These are phyloP conservation scores for Sinosuthora webbiana DNA, from an alignment of 2,113 vertebrate species.

Conservation along the genomic window DNA sequence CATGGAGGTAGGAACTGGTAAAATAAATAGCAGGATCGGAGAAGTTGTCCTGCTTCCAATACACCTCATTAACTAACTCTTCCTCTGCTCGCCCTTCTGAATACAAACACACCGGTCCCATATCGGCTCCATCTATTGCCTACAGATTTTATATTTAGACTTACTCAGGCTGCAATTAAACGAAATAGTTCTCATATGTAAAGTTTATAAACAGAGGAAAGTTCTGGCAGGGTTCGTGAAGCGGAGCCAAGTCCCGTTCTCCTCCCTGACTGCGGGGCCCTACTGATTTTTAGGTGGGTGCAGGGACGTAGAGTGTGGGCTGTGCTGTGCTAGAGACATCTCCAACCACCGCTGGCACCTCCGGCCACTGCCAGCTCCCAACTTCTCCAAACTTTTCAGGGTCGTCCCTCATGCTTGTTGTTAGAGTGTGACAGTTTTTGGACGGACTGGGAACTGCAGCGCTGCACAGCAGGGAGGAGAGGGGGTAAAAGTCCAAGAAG, in stretches of 20 bases:
- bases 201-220: constrained; percentile 54
- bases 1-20: constrained; percentile 29
- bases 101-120: constrained; percentile 16
- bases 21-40: constrained; percentile 47
- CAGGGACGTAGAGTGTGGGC: background rate
- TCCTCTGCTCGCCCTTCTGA: constrained; percentile 16
- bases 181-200: constrained; percentile 56
- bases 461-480: background rate
- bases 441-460: background rate
- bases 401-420: fast-evolving
- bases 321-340: background rate
- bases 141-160: constrained; percentile 48
- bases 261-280: background rate
- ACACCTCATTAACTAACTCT: constrained; percentile 55
- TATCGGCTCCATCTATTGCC: constrained; percentile 41
- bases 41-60: constrained; percentile 52
- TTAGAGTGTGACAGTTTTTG: background rate
- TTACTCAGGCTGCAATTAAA: constrained; percentile 48
- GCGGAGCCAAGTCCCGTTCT: background rate
- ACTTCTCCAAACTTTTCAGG: background rate
- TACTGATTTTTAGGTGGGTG: background rate
- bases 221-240: constrained; percentile 27
- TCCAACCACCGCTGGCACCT: background rate
- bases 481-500: background rate
- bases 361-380: background rate